Evolutionary conservation across 2,888 invertebrate genomes (phyloP).

Genomic region (Tribolium freemani): DNA sequence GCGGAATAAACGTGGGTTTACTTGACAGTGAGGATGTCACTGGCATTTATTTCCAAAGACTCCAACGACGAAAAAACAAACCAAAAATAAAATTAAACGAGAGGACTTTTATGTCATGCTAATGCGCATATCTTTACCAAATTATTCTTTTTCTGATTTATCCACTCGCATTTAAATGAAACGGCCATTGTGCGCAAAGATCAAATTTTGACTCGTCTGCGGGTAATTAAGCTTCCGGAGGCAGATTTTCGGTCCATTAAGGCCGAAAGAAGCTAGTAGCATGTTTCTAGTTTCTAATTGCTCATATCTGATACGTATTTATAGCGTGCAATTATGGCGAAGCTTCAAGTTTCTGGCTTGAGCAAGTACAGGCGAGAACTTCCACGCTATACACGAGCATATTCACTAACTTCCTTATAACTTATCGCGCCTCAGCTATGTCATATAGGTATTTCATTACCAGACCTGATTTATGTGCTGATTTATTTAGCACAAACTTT

Average conservation of each 20-base stretch:
- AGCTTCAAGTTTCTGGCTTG: conserved; percentile 62
- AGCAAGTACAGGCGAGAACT: conserved; percentile 55
- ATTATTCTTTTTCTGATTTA: conserved; percentile 31
- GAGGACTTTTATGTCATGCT: conserved; percentile 38
- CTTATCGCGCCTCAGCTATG: conserved; percentile 61
- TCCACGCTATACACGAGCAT: conserved; percentile 56
- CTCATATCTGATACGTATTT: conserved; percentile 68
- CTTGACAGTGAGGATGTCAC: conserved; percentile 60
- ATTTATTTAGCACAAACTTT: conserved; percentile 62
- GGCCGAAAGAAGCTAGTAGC: conserved; percentile 22
- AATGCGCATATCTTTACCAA: conserved; percentile 38
- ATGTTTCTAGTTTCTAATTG: conserved; percentile 64
- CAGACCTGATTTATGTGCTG: conserved; percentile 64
- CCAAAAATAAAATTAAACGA: conserved; percentile 52
- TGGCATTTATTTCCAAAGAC: conserved; percentile 58
- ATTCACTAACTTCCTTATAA: conserved; percentile 62
- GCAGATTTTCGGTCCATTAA: conserved; percentile 21
- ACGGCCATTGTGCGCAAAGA: background rate
- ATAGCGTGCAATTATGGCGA: conserved; percentile 66
- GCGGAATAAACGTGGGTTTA: conserved; percentile 57
- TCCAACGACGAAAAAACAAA: conserved; percentile 58
- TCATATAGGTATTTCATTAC: conserved; percentile 69
- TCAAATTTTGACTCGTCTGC: background rate
- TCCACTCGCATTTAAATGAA: background rate
- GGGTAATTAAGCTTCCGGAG: background rate